Evolutionary conservation across 2,888 invertebrate genomes (phyloP), one percentile per base, ranked within the genome.

Genomic region (Brachyopa scutellaris): DNA sequence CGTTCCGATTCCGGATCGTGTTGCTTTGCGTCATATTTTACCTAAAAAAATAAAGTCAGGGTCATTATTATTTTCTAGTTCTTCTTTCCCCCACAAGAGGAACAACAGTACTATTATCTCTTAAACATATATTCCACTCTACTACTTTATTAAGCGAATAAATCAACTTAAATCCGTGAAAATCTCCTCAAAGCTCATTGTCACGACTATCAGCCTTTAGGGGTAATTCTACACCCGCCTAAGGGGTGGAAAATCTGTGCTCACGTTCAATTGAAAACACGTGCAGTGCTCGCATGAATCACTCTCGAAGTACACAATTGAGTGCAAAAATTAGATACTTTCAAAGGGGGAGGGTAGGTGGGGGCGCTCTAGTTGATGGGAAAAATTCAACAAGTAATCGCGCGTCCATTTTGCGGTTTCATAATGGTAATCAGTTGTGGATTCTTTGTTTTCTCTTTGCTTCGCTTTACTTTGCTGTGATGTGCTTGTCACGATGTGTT

Each of bases 1-100:
- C 88, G 87, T 26, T 79, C 80, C 1, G 88, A 79, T 74, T 88
- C 85, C 0, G 90, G 88, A 84, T 90, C 88, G 61, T 87, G 85
- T 6, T 83, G 53, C 38, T 85, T 82, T 6, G 87, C 83, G 84
- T 90, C 87, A 82, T 88, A 88, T 85, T 88, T 89, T 4, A 88
- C 87, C 90, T 89, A 70, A 2, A 29, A 1, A 38, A 33, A 42
- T 1, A 42, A 42, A 29, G 4, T 17, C 6, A 11, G 4, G 13
- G 31, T 15, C 9, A 17, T 31, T 21, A 6, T 6, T 11, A 57
- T 11, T 21, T 26, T 3, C 3, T 3, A n/a, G 2, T 15, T 49
- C 4, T 38, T 15, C 2, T 5, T 33, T 23, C 9, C 2, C 17
- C 45, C 4, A n/a, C n/a, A 33, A 31, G 5, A 29, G 17, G 8